These are phyloP conservation scores for Maccullochella peelii DNA, from an alignment of 2,113 vertebrate genomes.

Conservation along the genomic window DNA sequence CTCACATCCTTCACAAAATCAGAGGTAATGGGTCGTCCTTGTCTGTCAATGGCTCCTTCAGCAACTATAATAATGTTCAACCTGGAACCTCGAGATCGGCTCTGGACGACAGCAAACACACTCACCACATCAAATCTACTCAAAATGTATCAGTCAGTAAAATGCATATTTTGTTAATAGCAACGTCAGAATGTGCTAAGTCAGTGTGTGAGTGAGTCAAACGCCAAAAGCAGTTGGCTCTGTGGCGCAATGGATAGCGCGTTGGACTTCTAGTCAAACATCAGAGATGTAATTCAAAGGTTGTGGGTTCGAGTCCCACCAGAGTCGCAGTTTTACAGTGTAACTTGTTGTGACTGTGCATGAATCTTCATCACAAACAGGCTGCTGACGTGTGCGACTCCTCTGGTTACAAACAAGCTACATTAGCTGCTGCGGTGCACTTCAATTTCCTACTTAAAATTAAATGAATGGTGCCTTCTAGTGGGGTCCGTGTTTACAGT, in stretches of 20 bases:
- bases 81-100: constrained; percentile 80
- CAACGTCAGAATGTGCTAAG: no score
- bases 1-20: constrained; percentile 79
- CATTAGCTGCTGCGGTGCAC: no score
- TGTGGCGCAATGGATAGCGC: constrained; percentile 25
- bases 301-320: constrained; percentile 41
- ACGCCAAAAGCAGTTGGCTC: neutral
- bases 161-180: neutral
- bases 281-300: constrained; percentile 18
- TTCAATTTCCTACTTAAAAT: no score
- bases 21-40: constrained; percentile 75
- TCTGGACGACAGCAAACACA: constrained; percentile 75
- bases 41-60: constrained; percentile 88
- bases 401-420: no score
- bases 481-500: no score
- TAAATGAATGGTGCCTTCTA: no score
- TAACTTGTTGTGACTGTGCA: no score
- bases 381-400: no score
- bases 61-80: constrained; percentile 87
- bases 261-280: neutral
- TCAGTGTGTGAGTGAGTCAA: neutral
- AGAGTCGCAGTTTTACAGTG: neutral
- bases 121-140: neutral
- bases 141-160: neutral
- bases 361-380: no score